A percentile compares a stretch with the other conserved stretches of the same genome.
phyloP scores from a whole-genome alignment of 2,113 vertebrate species.

The Rutilus rutilus region DNA sequence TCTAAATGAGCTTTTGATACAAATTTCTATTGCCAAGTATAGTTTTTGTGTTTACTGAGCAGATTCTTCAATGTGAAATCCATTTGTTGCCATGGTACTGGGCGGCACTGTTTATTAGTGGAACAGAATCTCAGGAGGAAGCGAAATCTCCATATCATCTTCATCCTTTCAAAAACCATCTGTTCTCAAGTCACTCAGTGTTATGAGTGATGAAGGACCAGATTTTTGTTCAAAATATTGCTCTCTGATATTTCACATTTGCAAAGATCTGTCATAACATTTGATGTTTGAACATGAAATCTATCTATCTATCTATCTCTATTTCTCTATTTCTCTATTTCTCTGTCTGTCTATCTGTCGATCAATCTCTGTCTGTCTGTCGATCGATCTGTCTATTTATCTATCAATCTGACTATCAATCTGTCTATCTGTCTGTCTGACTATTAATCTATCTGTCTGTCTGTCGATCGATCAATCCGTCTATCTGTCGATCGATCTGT shows the following conservation, averaged over 20 bases:
- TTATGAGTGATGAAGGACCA: background rate
- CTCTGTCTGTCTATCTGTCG: too few relatives aligned
- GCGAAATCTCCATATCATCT: background rate
- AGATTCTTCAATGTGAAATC: constrained; percentile 7
- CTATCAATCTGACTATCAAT: too few relatives aligned
- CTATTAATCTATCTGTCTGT: too few relatives aligned
- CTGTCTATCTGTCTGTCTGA: too few relatives aligned
- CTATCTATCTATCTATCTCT: too few relatives aligned
- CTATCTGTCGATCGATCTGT: too few relatives aligned
- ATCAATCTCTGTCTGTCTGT: too few relatives aligned
- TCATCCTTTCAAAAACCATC: constrained; percentile 11
- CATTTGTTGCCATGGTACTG: constrained; percentile 7
- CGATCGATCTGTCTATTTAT: too few relatives aligned
- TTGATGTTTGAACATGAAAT: background rate
- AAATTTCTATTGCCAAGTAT: background rate
- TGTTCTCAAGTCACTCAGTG: background rate
- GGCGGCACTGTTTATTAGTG: background rate
- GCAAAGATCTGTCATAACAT: background rate
- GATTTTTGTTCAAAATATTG: background rate
- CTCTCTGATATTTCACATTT: background rate
- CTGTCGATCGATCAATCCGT: too few relatives aligned
- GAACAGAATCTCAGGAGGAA: background rate
- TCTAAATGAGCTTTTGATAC: background rate
- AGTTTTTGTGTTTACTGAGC: background rate
- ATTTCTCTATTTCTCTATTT: too few relatives aligned